Conservation (phyloP, 2,113 vertebrate species). For the Baryphthengus martii region DNA sequence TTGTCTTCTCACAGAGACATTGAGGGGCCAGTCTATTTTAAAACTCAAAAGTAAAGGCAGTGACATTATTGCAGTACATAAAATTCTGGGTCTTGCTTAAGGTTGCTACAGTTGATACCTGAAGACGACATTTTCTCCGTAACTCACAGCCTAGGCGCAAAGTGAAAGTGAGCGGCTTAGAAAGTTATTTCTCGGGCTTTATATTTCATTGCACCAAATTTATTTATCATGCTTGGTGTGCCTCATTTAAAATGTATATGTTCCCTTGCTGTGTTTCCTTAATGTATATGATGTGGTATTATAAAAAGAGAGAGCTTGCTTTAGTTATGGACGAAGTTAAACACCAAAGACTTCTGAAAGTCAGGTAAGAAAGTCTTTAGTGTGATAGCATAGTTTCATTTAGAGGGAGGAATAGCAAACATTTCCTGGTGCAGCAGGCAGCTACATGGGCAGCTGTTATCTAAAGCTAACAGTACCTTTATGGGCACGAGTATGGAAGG, state of each 20-base stretch:
- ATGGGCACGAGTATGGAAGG: neutral
- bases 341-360: neutral
- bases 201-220: neutral
- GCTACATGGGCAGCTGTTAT: neutral
- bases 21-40: neutral
- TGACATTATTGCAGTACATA: neutral
- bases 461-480: neutral
- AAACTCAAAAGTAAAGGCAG: neutral
- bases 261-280: neutral
- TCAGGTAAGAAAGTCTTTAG: neutral
- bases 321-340: neutral
- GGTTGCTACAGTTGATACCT: neutral
- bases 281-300: no score
- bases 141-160: neutral
- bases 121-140: accelerated
- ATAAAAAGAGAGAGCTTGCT: neutral
- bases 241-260: neutral
- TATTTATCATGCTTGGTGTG: neutral
- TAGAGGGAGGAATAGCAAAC: neutral
- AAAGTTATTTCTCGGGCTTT: neutral
- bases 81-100: neutral
- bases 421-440: neutral
- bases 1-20: neutral
- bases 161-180: neutral
- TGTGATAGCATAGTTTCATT: neutral